These are phyloP conservation scores for Aspiorhynchus laticeps DNA, from an alignment of 2,113 vertebrate genomes.

Conservation along the genomic window DNA sequence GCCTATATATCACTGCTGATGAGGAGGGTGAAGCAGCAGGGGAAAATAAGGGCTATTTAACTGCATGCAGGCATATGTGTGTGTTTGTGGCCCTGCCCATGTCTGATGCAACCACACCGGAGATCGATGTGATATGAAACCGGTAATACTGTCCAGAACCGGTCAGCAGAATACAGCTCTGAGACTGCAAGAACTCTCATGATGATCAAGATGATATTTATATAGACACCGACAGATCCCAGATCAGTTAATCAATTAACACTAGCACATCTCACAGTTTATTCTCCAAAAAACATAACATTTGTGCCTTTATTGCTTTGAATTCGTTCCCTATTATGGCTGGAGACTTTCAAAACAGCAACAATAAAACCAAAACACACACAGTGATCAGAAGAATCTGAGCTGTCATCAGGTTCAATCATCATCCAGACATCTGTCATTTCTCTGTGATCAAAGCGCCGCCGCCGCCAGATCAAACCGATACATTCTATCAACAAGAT, in stretches of 20 bases:
- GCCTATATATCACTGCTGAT: neutral
- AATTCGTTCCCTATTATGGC: neutral
- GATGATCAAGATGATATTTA: constrained; percentile 8
- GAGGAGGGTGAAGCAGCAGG: neutral
- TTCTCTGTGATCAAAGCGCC: neutral
- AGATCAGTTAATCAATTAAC: neutral
- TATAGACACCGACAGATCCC: neutral
- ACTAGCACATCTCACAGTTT: neutral
- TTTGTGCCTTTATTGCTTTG: neutral
- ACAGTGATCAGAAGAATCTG: neutral
- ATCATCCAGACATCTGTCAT: constrained; percentile 10
- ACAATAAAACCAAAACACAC: neutral
- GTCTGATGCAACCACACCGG: constrained; percentile 17
- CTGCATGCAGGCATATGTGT: neutral
- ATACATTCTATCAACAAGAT: neutral
- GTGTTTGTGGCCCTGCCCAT: constrained; percentile 1
- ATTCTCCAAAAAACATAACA: neutral
- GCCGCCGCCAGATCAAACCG: neutral
- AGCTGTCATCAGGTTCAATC: neutral
- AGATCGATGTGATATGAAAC: constrained; percentile 13
- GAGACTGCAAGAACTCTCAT: neutral
- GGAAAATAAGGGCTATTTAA: neutral
- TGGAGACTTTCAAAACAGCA: neutral
- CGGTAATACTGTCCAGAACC: neutral
- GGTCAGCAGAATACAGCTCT: neutral